These are phyloP conservation scores for Pristionchus arcanus DNA, from an alignment of 2,888 invertebrate species.

Conservation along the genomic window DNA sequence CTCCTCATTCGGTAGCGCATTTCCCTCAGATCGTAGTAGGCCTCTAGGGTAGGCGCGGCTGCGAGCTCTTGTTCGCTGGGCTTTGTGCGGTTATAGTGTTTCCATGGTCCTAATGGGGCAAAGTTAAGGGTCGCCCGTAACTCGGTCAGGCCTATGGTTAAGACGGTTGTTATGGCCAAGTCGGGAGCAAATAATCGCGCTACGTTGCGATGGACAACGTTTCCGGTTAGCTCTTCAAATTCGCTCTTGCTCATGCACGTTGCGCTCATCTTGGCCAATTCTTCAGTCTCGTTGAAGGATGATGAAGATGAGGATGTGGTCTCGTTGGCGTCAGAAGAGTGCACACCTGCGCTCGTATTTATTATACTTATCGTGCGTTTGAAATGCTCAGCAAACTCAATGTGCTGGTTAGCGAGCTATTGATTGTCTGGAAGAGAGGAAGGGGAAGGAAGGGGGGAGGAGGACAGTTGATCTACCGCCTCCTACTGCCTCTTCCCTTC, in stretches of 20 bases:
- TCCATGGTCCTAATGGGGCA: slow-evolving; percentile 23
- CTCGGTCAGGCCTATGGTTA: slow-evolving; percentile 50
- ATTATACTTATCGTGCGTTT: neutral
- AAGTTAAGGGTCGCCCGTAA: slow-evolving; percentile 45
- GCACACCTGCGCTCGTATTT: too few relatives aligned
- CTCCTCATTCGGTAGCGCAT: slow-evolving; percentile 56
- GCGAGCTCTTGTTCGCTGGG: slow-evolving; percentile 54
- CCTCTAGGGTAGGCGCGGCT: slow-evolving; percentile 58
- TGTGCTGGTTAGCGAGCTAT: too few relatives aligned
- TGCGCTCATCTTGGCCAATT: slow-evolving; percentile 56
- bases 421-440: too few relatives aligned
- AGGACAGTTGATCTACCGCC: too few relatives aligned
- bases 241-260: slow-evolving; percentile 53
- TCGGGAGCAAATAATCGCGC: neutral
- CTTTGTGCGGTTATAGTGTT: slow-evolving; percentile 15
- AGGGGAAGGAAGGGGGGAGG: too few relatives aligned
- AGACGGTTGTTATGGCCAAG: too few relatives aligned
- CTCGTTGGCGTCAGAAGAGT: neutral
- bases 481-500: too few relatives aligned
- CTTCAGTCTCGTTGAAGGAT: neutral
- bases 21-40: slow-evolving; percentile 58
- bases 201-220: slow-evolving; percentile 1
- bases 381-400: too few relatives aligned
- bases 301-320: neutral
- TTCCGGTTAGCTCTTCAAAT: slow-evolving; percentile 55